Evolutionary conservation across 2,113 vertebrate species (phyloP).

Genomic region (Aegotheles bennettii): DNA sequence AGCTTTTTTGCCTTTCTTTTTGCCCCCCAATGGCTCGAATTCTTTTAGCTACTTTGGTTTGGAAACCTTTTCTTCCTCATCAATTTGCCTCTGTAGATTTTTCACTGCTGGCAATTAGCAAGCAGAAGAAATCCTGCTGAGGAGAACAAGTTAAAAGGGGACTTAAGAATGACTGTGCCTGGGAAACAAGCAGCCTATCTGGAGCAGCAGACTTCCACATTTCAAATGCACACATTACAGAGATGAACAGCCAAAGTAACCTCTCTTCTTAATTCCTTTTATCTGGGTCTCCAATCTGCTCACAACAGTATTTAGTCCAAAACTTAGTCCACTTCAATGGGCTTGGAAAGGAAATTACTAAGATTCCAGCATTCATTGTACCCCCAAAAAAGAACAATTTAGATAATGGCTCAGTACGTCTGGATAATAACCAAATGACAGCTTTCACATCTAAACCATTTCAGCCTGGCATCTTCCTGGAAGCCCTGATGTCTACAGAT

Average conservation of each 20-base stretch:
- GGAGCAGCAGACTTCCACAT: slow-evolving; percentile 28
- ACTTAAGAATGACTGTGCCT: slow-evolving; percentile 14
- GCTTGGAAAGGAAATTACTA: slow-evolving; percentile 5
- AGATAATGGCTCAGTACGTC: not conserved
- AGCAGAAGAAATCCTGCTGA: slow-evolving; percentile 48
- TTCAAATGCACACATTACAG: slow-evolving; percentile 3
- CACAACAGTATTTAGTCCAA: not conserved
- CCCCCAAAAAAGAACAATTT: not conserved
- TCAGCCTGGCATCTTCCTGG: not conserved
- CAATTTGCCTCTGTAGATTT: slow-evolving; percentile 27
- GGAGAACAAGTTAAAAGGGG: slow-evolving; percentile 33
- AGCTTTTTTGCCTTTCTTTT: not conserved
- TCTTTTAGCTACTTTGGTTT: not conserved
- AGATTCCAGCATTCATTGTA: not conserved
- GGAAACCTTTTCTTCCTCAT: slow-evolving; percentile 25
- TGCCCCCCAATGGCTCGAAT: not conserved
- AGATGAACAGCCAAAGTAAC: slow-evolving; percentile 24
- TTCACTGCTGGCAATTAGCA: slow-evolving; percentile 42
- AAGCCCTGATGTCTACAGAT: not conserved
- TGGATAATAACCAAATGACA: slow-evolving; percentile 32
- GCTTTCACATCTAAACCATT: slow-evolving; percentile 1
- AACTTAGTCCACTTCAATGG: slow-evolving; percentile 18
- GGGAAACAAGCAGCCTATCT: slow-evolving; percentile 27
- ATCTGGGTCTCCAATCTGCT: slow-evolving; percentile 37
- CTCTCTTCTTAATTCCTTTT: slow-evolving; percentile 30